Evolutionary conservation across 2,888 invertebrate species (phyloP).

Genomic region (Nemotelus nigrinus): DNA sequence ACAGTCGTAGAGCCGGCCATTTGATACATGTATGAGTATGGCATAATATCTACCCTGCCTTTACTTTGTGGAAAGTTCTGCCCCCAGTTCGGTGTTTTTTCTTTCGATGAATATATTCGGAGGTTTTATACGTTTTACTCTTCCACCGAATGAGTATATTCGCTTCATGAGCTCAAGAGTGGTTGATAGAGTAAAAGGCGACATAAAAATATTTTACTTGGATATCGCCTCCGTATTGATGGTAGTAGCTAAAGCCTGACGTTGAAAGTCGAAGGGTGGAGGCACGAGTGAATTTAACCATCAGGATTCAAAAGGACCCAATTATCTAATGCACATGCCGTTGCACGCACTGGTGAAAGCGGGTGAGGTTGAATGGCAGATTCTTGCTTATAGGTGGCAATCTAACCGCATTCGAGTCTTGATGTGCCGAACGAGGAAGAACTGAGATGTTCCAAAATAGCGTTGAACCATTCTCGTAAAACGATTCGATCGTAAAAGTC

Average conservation of each 20-base stretch:
- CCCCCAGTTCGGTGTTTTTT: too few relatives aligned
- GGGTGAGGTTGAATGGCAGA: too few relatives aligned
- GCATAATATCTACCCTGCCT: neutral
- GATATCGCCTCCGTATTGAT: conserved; percentile 5
- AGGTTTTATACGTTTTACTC: too few relatives aligned
- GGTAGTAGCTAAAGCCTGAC: neutral
- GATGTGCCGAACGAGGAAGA: neutral
- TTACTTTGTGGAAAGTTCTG: too few relatives aligned
- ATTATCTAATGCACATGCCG: conserved; percentile 29
- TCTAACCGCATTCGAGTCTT: too few relatives aligned
- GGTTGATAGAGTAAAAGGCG: neutral
- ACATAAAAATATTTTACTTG: conserved; percentile 28
- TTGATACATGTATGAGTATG: neutral
- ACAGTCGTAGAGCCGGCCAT: neutral
- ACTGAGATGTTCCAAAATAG: conserved; percentile 7
- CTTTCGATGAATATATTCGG: too few relatives aligned
- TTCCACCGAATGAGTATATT: neutral
- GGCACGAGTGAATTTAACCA: neutral
- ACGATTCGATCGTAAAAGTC: conserved; percentile 30
- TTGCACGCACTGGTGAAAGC: too few relatives aligned
- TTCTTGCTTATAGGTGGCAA: too few relatives aligned
- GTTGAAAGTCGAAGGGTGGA: neutral
- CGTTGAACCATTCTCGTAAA: conserved; percentile 20
- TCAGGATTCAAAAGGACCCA: conserved; percentile 20
- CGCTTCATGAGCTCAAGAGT: conserved; percentile 1